Conservation (phyloP, 1,140 invertebrate species). For the Dufourea novaeangliae region DNA sequence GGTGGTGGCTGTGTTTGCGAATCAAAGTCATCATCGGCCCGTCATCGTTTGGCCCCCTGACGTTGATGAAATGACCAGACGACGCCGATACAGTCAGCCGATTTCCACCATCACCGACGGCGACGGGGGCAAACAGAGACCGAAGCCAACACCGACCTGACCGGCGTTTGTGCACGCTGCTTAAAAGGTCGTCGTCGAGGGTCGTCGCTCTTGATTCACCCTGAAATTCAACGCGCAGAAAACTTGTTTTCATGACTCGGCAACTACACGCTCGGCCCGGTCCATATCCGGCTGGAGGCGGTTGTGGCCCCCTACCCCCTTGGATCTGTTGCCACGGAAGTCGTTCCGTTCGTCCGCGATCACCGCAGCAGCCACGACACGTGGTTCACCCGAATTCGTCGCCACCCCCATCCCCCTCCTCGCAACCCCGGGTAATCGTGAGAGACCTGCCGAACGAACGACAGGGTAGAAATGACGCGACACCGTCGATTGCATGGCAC, state of each 20-base stretch:
- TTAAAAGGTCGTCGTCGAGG: constrained; percentile 57
- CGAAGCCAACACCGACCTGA: neutral
- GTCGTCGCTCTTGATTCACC: constrained; percentile 42
- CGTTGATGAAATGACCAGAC: constrained; percentile 72
- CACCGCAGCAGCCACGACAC: neutral
- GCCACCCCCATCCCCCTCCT: neutral
- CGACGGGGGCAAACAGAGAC: neutral
- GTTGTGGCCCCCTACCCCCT: neutral
- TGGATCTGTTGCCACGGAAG: constrained; percentile 24
- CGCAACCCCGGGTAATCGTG: neutral
- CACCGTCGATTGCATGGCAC: constrained; percentile 3
- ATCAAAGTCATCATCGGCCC: constrained; percentile 81
- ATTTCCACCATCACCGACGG: constrained; percentile 33
- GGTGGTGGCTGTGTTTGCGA: constrained; percentile 80
- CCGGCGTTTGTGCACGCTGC: constrained; percentile 17
- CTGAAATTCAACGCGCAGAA: constrained; percentile 32
- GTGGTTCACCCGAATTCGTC: neutral
- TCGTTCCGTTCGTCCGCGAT: constrained; percentile 10
- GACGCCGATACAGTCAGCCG: constrained; percentile 45
- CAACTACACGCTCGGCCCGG: neutral
- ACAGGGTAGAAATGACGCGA: constrained; percentile 16
- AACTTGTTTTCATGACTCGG: constrained; percentile 20
- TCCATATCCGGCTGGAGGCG: constrained; percentile 10
- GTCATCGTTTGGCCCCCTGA: constrained; percentile 69
- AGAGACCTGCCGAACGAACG: neutral